Evolutionary conservation across 2,888 invertebrate species (phyloP).

Genomic region (Amblyteles armatorius): DNA sequence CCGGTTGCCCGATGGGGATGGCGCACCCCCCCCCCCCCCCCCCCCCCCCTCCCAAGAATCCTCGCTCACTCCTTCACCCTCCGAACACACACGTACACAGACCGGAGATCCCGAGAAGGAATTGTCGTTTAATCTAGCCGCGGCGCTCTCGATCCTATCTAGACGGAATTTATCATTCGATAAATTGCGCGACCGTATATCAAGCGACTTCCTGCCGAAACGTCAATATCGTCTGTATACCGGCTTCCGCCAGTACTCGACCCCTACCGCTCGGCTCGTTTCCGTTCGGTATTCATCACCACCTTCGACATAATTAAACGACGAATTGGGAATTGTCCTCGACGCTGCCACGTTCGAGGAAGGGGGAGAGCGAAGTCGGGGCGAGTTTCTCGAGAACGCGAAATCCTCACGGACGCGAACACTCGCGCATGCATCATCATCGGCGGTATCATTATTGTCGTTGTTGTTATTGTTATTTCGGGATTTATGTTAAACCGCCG

Average conservation of each 20-base stretch:
- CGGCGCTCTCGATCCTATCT: slow-evolving; percentile 80
- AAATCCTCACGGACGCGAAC: neutral
- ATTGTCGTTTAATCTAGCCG: slow-evolving; percentile 84
- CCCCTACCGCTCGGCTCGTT: slow-evolving; percentile 52
- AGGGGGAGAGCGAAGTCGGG: neutral
- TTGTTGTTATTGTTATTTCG: slow-evolving; percentile 26
- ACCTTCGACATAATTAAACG: slow-evolving; percentile 65
- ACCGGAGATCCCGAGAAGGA: slow-evolving; percentile 71
- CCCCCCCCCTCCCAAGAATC: neutral
- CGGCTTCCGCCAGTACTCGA: slow-evolving; percentile 70
- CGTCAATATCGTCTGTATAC: slow-evolving; percentile 76
- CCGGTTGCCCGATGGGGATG: slow-evolving; percentile 55
- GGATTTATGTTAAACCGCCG: slow-evolving; percentile 14
- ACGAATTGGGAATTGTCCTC: slow-evolving; percentile 59
- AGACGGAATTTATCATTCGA: slow-evolving; percentile 83
- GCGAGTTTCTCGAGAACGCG: neutral
- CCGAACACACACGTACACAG: slow-evolving; percentile 6
- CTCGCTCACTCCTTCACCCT: slow-evolving; percentile 17
- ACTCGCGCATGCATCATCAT: slow-evolving; percentile 1
- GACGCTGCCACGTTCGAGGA: neutral
- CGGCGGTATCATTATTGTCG: neutral
- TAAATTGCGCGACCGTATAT: slow-evolving; percentile 81
- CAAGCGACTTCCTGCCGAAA: slow-evolving; percentile 76
- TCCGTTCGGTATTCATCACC: slow-evolving; percentile 65
- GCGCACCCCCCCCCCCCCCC: slow-evolving; percentile 11